Conservation (phyloP, 1,140 invertebrate species). For the Paramacrobiotus metropolitanus region DNA sequence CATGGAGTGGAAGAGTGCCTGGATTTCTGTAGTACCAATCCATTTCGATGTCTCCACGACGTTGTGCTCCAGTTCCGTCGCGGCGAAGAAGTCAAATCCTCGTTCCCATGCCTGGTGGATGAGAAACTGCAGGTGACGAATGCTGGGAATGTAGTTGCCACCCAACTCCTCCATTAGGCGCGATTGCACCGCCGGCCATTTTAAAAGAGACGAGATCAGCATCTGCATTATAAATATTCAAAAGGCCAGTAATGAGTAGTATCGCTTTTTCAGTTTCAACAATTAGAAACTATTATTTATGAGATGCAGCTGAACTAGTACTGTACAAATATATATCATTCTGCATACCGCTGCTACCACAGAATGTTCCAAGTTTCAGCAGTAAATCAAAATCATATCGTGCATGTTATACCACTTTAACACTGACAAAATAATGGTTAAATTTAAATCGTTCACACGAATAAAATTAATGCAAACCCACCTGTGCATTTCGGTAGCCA, state of each 20-base stretch:
- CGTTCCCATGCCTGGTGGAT: background rate
- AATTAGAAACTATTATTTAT: too few species aligned
- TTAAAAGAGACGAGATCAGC: background rate
- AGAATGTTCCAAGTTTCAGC: too few species aligned
- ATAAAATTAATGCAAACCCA: too few species aligned
- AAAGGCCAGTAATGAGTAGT: too few species aligned
- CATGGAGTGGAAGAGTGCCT: background rate
- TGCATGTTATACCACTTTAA: too few species aligned
- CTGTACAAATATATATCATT: too few species aligned
- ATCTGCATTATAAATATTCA: background rate
- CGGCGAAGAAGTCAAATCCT: background rate
- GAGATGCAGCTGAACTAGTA: too few species aligned
- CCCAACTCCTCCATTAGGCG: background rate
- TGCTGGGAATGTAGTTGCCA: background rate
- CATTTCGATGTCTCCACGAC: background rate
- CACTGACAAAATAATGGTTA: too few species aligned
- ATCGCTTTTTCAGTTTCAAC: too few species aligned
- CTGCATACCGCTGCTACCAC: too few species aligned
- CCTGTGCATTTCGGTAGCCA: constrained; percentile 1
- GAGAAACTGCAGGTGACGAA: background rate
- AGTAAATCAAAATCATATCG: too few species aligned
- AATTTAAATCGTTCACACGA: too few species aligned
- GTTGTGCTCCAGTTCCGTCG: background rate
- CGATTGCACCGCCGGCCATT: background rate
- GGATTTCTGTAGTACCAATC: background rate